phyloP scores from a whole-genome alignment of 2,797 vertebrate genomes.

The Glossophaga mutica region DNA sequence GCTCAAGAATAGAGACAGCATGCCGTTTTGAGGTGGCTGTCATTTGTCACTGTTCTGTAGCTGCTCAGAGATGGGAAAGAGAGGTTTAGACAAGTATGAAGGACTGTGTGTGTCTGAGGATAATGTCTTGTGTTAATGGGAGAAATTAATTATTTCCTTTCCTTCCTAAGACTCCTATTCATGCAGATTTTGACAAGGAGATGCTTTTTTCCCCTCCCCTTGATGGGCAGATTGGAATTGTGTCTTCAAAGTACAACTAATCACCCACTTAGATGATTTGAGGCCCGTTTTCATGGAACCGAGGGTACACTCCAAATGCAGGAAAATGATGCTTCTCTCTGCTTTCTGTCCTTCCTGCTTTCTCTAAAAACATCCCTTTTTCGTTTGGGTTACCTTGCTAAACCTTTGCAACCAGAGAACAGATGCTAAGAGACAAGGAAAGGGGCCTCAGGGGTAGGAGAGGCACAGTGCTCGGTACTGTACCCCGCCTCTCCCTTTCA shows the following conservation, averaged over 20 bases:
- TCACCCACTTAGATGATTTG: constrained; percentile 43
- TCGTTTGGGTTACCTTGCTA: background rate
- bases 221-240: constrained; percentile 28
- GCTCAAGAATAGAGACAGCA: background rate
- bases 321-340: constrained; percentile 20
- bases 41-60: constrained; percentile 5
- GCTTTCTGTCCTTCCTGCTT: background rate
- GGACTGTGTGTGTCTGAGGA: constrained; percentile 55
- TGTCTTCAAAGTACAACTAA: constrained; percentile 45
- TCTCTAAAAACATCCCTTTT: background rate
- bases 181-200: constrained; percentile 63
- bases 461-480: rapidly evolving
- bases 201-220: background rate
- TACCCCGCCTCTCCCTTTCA: rapidly evolving
- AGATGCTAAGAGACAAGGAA: background rate
- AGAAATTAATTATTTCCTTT: constrained; percentile 64
- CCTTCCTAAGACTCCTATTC: constrained; percentile 36
- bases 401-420: background rate
- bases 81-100: constrained; percentile 66
- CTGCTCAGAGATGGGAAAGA: background rate
- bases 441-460: background rate
- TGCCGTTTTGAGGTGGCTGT: background rate
- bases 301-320: background rate
- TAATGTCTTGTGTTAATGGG: constrained; percentile 69
- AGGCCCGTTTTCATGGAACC: background rate